Percentiles rank a stretch among this genome's conserved stretches.
phyloP scores from a whole-genome alignment of 2,888 invertebrate genomes.

The Pachydiplax longipennis region DNA sequence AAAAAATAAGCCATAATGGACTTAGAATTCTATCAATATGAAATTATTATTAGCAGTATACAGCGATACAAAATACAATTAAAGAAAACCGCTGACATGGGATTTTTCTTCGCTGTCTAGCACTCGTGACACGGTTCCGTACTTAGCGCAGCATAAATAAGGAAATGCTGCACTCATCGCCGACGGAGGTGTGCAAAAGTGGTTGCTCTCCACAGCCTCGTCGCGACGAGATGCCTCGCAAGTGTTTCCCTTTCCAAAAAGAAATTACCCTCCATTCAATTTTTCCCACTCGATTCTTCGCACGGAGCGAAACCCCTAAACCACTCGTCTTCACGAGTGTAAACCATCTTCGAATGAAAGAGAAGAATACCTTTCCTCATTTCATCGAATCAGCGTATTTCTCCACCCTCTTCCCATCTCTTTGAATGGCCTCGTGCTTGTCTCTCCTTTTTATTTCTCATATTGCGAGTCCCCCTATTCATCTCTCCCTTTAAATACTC shows the following conservation, averaged over 20 bases:
- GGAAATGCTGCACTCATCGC: background rate
- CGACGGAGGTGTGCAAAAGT: background rate
- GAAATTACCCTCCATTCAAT: background rate
- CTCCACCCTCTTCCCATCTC: background rate
- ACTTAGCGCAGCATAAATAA: background rate
- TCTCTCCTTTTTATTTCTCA: background rate
- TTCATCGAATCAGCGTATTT: background rate
- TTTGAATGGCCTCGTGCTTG: background rate
- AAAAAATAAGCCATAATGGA: too few species aligned
- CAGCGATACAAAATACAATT: too few species aligned
- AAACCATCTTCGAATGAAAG: background rate
- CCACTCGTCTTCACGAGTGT: background rate
- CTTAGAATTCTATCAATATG: too few species aligned
- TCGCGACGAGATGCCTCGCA: background rate
- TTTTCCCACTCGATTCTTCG: background rate
- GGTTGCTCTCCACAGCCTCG: background rate
- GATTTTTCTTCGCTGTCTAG: too few species aligned
- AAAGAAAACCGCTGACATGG: too few species aligned
- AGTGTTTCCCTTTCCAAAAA: background rate
- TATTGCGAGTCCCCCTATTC: background rate
- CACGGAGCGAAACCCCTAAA: background rate
- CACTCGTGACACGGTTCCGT: too few species aligned
- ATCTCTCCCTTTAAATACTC: background rate
- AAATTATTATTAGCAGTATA: too few species aligned
- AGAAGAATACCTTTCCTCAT: background rate